phyloP scores from a whole-genome alignment of 2,888 invertebrate genomes.

The Ophion ellenae region DNA sequence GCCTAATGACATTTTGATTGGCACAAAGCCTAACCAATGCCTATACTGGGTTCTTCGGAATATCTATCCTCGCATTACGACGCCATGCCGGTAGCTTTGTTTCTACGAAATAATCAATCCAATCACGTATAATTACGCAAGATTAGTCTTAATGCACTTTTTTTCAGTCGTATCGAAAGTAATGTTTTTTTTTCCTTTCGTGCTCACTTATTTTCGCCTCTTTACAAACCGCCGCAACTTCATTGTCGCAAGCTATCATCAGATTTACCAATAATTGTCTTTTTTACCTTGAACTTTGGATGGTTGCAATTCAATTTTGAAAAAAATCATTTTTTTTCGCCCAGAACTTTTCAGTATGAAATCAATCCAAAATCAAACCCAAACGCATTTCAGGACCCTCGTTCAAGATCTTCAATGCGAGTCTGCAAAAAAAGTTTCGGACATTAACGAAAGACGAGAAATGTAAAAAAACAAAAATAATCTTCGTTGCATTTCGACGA shows the following conservation, averaged over 20 bases:
- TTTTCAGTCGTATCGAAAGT: no score
- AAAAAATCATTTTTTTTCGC: not conserved
- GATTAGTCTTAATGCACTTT: not conserved
- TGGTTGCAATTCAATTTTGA: not conserved
- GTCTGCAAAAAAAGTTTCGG: not conserved
- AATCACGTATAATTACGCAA: constrained; percentile 1
- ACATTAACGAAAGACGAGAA: not conserved
- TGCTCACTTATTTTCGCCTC: no score
- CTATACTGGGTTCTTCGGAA: not conserved
- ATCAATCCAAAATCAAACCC: not conserved
- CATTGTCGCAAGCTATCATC: no score
- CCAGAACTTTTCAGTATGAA: not conserved
- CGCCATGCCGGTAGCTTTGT: not conserved
- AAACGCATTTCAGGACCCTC: not conserved
- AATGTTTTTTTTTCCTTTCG: no score
- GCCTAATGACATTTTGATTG: constrained; percentile 31
- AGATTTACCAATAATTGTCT: not conserved
- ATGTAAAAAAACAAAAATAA: no score
- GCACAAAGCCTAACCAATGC: not conserved
- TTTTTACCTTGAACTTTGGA: not conserved
- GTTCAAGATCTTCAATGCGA: not conserved
- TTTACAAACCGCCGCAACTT: no score
- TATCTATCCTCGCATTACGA: not conserved
- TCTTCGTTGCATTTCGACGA: no score
- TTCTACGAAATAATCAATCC: constrained; percentile 23